A percentile compares a stretch with the other conserved stretches of the same genome.
These are phyloP conservation scores for Steatornis caripensis DNA, from an alignment of 2,113 vertebrate species.

Conservation along the genomic window DNA sequence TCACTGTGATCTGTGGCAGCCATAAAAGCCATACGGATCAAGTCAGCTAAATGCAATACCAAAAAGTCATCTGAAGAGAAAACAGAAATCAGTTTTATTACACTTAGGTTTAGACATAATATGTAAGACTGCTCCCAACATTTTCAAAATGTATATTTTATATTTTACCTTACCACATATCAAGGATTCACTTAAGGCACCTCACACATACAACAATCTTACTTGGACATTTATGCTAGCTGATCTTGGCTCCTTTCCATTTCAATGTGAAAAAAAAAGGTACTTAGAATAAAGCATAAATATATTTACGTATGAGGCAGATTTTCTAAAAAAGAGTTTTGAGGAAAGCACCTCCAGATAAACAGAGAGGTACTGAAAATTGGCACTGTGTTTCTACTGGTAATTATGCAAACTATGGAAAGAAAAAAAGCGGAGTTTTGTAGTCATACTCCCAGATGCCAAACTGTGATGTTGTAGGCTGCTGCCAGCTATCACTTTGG, in stretches of 20 bases:
- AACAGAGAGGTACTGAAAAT: not conserved
- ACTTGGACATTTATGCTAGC: not conserved
- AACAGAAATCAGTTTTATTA: not conserved
- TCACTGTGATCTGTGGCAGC: slow-evolving; percentile 93
- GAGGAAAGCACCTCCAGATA: not conserved
- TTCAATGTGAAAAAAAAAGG: not conserved
- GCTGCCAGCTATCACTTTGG: not conserved
- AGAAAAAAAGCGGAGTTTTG: not conserved
- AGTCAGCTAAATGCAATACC: slow-evolving; percentile 88
- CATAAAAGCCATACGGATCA: slow-evolving; percentile 97
- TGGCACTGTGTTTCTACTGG: not conserved
- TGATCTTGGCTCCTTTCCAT: not conserved
- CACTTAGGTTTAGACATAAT: not conserved
- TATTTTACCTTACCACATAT: not conserved
- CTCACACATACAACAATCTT: not conserved
- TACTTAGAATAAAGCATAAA: not conserved
- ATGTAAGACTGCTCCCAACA: not conserved
- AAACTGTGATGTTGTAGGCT: not conserved
- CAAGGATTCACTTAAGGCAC: not conserved
- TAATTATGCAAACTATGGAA: not conserved
- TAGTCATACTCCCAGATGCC: not conserved
- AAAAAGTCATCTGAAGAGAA: slow-evolving; percentile 82
- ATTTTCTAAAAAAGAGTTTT: not conserved
- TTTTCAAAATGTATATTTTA: not conserved
- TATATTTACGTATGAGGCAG: not conserved